Evolutionary conservation across 2,888 invertebrate genomes (phyloP).

Genomic region (Girardia tigrina): DNA sequence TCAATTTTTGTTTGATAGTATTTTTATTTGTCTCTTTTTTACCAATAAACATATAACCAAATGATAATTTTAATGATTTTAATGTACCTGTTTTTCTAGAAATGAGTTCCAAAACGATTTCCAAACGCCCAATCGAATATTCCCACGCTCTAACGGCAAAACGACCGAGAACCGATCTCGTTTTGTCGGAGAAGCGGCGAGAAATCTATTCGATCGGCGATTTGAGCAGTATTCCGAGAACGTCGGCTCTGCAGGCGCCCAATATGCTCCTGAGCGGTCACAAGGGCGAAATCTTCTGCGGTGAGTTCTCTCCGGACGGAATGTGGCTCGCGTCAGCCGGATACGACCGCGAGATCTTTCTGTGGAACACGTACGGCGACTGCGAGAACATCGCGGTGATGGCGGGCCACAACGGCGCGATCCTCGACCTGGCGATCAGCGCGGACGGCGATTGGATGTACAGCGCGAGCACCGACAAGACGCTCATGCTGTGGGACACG

Average conservation of each 20-base stretch:
- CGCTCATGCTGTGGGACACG: constrained; percentile 85
- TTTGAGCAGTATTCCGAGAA: constrained; percentile 52
- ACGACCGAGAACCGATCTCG: background rate
- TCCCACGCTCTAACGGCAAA: background rate
- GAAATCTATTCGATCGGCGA: background rate
- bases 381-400: constrained; percentile 88
- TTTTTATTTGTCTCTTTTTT: too few species aligned
- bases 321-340: constrained; percentile 81
- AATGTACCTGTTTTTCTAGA: too few species aligned
- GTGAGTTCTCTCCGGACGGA: constrained; percentile 89
- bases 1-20: too few species aligned
- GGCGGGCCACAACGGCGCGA: constrained; percentile 79
- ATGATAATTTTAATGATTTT: too few species aligned
- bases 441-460: constrained; percentile 41
- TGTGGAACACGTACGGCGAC: constrained; percentile 94
- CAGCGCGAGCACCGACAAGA: constrained; percentile 83
- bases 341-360: constrained; percentile 84
- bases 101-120: background rate
- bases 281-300: constrained; percentile 80
- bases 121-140: constrained; percentile 1
- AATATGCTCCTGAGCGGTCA: constrained; percentile 92
- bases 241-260: constrained; percentile 73
- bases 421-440: constrained; percentile 66
- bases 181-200: background rate
- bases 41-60: too few species aligned